phyloP scores from a whole-genome alignment of 2,113 vertebrate species.

The Galeopterus variegatus region DNA sequence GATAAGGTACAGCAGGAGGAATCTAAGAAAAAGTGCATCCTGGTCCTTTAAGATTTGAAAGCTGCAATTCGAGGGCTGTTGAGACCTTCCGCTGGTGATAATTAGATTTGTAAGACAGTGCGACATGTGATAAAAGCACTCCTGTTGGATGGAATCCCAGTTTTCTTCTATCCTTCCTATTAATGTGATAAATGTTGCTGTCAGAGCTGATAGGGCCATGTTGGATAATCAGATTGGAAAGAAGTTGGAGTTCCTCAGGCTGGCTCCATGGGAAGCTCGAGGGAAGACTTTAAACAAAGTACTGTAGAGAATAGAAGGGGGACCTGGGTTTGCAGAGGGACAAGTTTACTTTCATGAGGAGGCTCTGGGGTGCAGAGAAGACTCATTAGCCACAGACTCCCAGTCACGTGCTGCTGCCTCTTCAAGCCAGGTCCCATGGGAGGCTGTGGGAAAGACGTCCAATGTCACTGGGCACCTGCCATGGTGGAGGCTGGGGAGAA shows the following conservation, averaged over 20 bases:
- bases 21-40: conserved; percentile 73
- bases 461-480: background rate
- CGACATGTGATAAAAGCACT: conserved; percentile 90
- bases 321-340: background rate
- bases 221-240: conserved; percentile 91
- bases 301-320: conserved; percentile 46
- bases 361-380: background rate
- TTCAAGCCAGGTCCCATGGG: rapidly evolving
- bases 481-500: background rate
- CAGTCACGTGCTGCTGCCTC: background rate
- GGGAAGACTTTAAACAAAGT: conserved; percentile 65
- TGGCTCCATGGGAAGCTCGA: conserved; percentile 72
- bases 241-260: conserved; percentile 87
- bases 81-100: conserved; percentile 90
- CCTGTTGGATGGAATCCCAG: conserved; percentile 90
- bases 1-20: background rate
- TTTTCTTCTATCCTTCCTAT: conserved; percentile 90
- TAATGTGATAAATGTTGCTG: conserved; percentile 93
- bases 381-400: background rate
- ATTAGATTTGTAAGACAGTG: conserved; percentile 92
- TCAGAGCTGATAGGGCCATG: conserved; percentile 89
- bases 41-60: conserved; percentile 87
- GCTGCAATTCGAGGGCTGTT: conserved; percentile 86
- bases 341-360: background rate
- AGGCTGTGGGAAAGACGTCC: too few relatives aligned